Base-by-base conservation (phyloP, 2,888 invertebrate genomes). In the Heliconius aoede region DNA sequence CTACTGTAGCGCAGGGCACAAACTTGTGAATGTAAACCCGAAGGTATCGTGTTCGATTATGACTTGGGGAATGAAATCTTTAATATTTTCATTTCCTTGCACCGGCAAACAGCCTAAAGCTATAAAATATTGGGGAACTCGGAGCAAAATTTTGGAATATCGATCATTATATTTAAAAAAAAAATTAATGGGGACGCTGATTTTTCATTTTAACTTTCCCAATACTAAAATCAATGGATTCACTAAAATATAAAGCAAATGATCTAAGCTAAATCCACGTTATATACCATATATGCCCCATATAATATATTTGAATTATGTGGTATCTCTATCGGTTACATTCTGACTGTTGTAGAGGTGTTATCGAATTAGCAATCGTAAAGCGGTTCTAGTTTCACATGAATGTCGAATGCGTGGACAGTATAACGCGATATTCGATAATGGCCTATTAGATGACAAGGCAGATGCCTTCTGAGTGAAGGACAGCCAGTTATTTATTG, bases 351-450 rank as follows among this genome's bases (percentile, higher is more conserved):
- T 72, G 13, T 58, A 74, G 60, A 64, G 36, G 61, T 72, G 60
- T 24, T 61, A 69, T 46, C 58, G 30, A 60, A 64, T 67, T 40
- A 67, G 64, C 55, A 51, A 60, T 46, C 26, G 40, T n/a, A 72
- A 60, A 74, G 71, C 69, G 46, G 30, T 26, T 77, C 60, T 26
- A 72, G 61, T 40, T 68, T 61, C 72, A 72, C 72, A 55, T 72
- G 65, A 68, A 32, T 60, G 71, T 71, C 62, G 36, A 24, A 36
- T 61, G 40, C 40, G 15, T n/a, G 46, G 68, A 72, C 15, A 15
- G 26, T 60, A 73, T 62, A 46, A 72, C 51, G 81, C 81, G 82
- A 82, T 82, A 82, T 83, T 82, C 84, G 83, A 84, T 83, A 85
- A 86, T 85, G 81, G 77, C 72, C 79, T 78, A 76, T 80, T 80